phyloP scores from a whole-genome alignment of 2,888 invertebrate genomes.

The Gandaritis pyraliata region DNA sequence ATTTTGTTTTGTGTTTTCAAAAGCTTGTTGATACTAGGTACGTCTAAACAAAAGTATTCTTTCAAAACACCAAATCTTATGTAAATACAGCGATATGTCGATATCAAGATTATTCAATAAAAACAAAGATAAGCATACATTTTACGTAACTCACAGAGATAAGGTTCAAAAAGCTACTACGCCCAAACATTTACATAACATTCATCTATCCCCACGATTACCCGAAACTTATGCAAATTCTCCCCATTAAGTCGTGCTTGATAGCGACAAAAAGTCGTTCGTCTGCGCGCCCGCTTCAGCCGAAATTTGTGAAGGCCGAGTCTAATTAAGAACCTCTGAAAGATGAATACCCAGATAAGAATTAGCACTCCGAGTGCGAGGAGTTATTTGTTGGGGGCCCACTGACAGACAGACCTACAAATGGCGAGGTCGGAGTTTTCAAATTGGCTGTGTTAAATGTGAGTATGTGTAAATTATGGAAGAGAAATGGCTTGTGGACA shows the following conservation, averaged over 20 bases:
- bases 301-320: conserved; percentile 59
- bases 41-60: too few relatives aligned
- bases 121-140: conserved; percentile 14
- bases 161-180: conserved; percentile 10
- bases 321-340: conserved; percentile 75
- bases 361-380: conserved; percentile 54
- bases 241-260: conserved; percentile 30
- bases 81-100: too few relatives aligned
- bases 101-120: conserved; percentile 8
- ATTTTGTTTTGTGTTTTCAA: too few relatives aligned
- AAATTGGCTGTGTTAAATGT: background rate
- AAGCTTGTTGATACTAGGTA: too few relatives aligned
- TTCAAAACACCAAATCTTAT: too few relatives aligned
- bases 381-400: conserved; percentile 23
- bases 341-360: conserved; percentile 73
- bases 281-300: conserved; percentile 43
- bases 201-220: conserved; percentile 28
- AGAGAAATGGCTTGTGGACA: too few relatives aligned
- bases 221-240: conserved; percentile 32
- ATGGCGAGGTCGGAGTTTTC: conserved; percentile 5
- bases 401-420: conserved; percentile 20
- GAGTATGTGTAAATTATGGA: too few relatives aligned
- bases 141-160: conserved; percentile 3
- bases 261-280: conserved; percentile 44
- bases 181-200: conserved; percentile 22